phyloP scores from a whole-genome alignment of 1,140 invertebrate species.

The Arion vulgaris region DNA sequence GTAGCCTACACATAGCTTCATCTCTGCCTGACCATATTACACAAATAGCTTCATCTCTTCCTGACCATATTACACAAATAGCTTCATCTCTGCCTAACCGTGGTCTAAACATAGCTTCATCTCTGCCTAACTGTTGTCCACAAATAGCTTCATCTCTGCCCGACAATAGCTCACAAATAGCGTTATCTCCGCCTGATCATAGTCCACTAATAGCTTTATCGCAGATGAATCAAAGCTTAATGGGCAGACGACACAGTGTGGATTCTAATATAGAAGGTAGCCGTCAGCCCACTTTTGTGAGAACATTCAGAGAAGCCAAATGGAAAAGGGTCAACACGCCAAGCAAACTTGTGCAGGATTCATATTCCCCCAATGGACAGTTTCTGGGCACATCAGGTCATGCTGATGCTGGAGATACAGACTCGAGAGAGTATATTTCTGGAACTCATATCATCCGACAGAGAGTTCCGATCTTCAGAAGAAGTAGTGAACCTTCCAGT shows the following conservation, averaged over 20 bases:
- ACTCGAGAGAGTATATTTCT: neutral
- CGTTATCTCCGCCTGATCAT: no score
- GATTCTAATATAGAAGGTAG: conserved; percentile 18
- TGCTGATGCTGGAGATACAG: neutral
- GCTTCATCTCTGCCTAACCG: no score
- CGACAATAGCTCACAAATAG: no score
- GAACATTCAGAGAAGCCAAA: conserved; percentile 25
- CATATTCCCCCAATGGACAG: neutral
- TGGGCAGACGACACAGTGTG: conserved; percentile 13
- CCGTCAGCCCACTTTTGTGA: conserved; percentile 19
- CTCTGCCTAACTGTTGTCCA: no score
- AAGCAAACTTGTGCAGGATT: neutral
- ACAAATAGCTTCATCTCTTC: no score
- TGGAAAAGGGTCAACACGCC: conserved; percentile 4
- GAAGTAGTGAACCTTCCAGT: neutral
- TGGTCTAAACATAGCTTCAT: no score
- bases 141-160: no score
- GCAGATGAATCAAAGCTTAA: neutral
- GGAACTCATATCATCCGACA: conserved; percentile 12
- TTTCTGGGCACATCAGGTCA: no score
- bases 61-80: no score
- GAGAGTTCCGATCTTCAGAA: conserved; percentile 6
- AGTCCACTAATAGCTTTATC: neutral
- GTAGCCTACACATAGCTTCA: no score
- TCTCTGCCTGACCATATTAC: no score